These are phyloP conservation scores for Pteruthius melanotis DNA, from an alignment of 2,113 vertebrate species.

Conservation along the genomic window DNA sequence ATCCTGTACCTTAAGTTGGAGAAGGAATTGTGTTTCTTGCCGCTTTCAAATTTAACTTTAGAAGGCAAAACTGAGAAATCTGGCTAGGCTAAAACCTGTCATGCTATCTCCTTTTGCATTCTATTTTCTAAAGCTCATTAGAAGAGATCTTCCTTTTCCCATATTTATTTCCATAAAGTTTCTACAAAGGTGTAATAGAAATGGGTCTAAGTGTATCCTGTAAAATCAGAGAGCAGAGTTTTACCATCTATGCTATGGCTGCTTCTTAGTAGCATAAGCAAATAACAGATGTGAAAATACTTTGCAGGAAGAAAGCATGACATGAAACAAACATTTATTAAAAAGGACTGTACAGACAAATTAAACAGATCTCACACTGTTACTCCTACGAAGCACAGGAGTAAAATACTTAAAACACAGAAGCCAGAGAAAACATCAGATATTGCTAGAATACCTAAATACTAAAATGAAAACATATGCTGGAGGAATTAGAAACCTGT, in stretches of 20 bases:
- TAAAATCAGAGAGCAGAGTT: neutral
- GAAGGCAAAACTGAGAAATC: neutral
- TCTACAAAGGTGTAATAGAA: neutral
- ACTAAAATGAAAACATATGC: neutral
- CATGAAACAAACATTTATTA: slow-evolving; percentile 52
- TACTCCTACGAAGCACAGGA: slow-evolving; percentile 1
- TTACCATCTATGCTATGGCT: neutral
- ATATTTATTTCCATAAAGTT: neutral
- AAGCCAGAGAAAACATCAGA: neutral
- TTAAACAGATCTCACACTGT: slow-evolving; percentile 8
- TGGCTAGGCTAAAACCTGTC: neutral
- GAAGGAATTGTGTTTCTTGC: neutral
- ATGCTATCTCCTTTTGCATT: neutral
- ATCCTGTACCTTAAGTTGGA: neutral
- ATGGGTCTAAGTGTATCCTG: neutral
- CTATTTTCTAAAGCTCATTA: neutral
- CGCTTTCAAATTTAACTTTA: neutral
- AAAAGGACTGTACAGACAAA: slow-evolving; percentile 46
- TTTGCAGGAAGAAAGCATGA: neutral
- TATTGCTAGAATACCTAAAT: slow-evolving; percentile 5
- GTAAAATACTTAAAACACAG: slow-evolving; percentile 22
- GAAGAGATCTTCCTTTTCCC: neutral
- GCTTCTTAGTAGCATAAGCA: neutral
- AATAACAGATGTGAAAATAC: neutral
- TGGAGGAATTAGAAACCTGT: neutral